Evolutionary conservation across 1,140 invertebrate species (phyloP).

Genomic region (Aphaenogaster floridana): DNA sequence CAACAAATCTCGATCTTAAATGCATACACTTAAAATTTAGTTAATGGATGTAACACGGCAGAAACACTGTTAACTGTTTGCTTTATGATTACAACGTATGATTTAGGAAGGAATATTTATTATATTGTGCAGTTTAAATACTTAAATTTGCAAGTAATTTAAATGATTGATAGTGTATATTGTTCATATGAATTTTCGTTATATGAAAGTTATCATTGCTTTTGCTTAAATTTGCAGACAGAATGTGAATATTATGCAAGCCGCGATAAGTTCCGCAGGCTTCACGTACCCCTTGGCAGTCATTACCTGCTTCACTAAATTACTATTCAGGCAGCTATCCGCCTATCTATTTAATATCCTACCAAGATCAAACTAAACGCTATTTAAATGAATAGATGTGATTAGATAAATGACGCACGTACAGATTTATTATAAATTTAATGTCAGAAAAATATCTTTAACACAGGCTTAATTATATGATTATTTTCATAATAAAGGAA

Average conservation of each 20-base stretch:
- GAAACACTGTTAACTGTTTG: neutral
- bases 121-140: neutral
- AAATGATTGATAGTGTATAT: neutral
- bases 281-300: neutral
- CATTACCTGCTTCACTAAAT: slow-evolving; percentile 26
- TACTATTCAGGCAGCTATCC: neutral
- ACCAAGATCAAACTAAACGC: neutral
- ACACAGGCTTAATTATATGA: neutral
- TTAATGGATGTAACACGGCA: neutral
- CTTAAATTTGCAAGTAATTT: neutral
- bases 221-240: slow-evolving; percentile 17
- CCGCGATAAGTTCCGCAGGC: neutral
- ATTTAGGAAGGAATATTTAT: neutral
- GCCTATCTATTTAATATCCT: neutral
- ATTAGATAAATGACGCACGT: neutral
- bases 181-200: neutral
- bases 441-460: neutral
- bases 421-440: neutral
- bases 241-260: slow-evolving; percentile 33
- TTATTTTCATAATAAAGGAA: neutral
- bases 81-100: neutral
- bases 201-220: neutral
- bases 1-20: slow-evolving; percentile 26
- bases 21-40: neutral
- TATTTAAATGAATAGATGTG: neutral